Evolutionary conservation across 1,140 invertebrate genomes (phyloP).

Genomic region (Campodea augens): DNA sequence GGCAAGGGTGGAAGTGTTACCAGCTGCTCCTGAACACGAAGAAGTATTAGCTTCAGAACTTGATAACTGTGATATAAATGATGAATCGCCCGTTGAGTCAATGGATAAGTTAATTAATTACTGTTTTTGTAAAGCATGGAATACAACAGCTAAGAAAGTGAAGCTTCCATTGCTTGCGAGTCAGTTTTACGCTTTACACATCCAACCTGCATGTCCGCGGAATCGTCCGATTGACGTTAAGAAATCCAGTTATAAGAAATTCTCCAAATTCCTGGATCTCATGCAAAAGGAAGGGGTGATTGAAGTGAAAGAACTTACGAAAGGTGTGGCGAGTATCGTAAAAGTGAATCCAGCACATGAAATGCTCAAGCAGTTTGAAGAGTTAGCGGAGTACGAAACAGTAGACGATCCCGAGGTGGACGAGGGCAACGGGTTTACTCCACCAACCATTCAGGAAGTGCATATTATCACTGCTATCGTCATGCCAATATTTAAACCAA

Average conservation of each 20-base stretch:
- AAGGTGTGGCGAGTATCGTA: constrained; percentile 49
- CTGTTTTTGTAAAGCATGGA: constrained; percentile 55
- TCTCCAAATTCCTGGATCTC: constrained; percentile 52
- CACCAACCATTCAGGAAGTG: constrained; percentile 42
- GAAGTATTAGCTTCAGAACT: constrained; percentile 5
- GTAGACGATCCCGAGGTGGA: constrained; percentile 19
- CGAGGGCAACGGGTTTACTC: constrained; percentile 20
- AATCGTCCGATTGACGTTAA: constrained; percentile 53
- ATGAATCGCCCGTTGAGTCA: constrained; percentile 18
- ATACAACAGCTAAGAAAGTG: constrained; percentile 37
- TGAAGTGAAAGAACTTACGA: constrained; percentile 43
- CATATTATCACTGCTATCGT: constrained; percentile 46
- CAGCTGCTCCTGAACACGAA: constrained; percentile 1
- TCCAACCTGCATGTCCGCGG: constrained; percentile 48
- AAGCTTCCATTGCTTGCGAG: constrained; percentile 50
- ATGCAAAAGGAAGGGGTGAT: constrained; percentile 39
- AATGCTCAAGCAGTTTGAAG: constrained; percentile 20
- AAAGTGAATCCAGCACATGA: constrained; percentile 34
- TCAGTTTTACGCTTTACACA: constrained; percentile 57
- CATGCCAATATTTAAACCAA: constrained; percentile 37
- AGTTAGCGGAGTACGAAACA: constrained; percentile 22
- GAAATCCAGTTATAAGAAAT: constrained; percentile 73
- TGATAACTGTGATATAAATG: no score
- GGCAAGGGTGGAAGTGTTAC: constrained; percentile 6
- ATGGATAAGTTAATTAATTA: constrained; percentile 54